Evolutionary conservation across 2,797 vertebrate species (phyloP).

Genomic region (Myiothlypis coronata): DNA sequence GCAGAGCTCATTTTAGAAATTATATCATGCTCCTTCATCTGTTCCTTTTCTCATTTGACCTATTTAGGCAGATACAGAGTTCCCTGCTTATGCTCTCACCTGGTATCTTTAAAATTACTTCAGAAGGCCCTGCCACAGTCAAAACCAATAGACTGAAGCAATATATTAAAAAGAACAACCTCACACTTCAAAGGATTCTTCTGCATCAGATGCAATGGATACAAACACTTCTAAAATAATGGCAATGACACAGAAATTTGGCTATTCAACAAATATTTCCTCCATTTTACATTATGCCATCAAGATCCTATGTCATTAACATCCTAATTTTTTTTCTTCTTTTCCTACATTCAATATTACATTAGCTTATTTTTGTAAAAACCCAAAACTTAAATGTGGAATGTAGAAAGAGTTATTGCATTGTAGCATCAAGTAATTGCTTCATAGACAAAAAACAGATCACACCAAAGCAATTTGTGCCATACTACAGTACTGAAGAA

Average conservation of each 20-base stretch:
- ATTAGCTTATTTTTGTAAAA: background rate
- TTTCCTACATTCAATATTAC: background rate
- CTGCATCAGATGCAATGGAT: background rate
- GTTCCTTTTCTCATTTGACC: constrained; percentile 7
- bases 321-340: background rate
- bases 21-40: background rate
- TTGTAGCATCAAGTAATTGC: background rate
- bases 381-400: background rate
- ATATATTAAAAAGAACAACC: background rate
- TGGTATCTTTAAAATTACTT: background rate
- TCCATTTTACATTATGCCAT: background rate
- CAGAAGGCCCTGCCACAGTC: background rate
- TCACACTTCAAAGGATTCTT: background rate
- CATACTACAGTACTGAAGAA: background rate
- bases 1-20: background rate
- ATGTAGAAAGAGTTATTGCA: background rate
- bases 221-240: background rate
- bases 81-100: background rate
- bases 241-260: background rate
- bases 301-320: background rate
- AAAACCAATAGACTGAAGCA: background rate
- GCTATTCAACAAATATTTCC: background rate
- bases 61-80: background rate
- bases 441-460: background rate
- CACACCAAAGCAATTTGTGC: background rate